A percentile compares a stretch with the other conserved stretches of the same genome.
phyloP scores from a whole-genome alignment of 2,888 invertebrate genomes.

The Nysson spinosus region DNA sequence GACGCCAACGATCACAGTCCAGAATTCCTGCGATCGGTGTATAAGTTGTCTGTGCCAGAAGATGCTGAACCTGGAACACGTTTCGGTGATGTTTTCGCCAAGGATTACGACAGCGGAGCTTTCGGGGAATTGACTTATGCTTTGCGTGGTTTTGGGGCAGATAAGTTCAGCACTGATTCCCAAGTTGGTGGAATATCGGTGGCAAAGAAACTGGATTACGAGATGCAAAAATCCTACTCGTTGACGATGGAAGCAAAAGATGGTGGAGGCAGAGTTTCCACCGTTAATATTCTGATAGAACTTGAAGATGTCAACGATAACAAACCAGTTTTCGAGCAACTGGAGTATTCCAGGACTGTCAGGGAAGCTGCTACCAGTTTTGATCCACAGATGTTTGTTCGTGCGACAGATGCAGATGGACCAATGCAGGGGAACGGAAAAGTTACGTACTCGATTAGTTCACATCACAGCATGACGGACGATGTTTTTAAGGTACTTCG shows the following conservation, averaged over 20 bases:
- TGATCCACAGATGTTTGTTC: conserved; percentile 88
- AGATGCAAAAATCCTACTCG: conserved; percentile 88
- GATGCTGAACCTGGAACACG: conserved; percentile 81
- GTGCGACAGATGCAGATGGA: conserved; percentile 88
- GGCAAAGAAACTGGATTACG: conserved; percentile 84
- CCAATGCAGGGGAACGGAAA: conserved; percentile 84
- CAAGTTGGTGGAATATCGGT: conserved; percentile 84
- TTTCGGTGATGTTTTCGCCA: conserved; percentile 84
- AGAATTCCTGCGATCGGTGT: conserved; percentile 82
- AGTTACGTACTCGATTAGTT: conserved; percentile 83
- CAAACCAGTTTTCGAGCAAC: conserved; percentile 84
- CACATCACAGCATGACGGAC: conserved; percentile 84
- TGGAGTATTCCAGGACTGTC: conserved; percentile 86
- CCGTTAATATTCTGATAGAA: conserved; percentile 85
- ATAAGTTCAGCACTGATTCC: conserved; percentile 85
- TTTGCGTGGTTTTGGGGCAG: conserved; percentile 88
- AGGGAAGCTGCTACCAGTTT: conserved; percentile 87
- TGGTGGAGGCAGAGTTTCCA: conserved; percentile 86
- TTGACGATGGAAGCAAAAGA: conserved; percentile 89
- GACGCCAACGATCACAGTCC: conserved; percentile 91
- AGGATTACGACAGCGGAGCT: conserved; percentile 85
- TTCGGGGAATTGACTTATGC: conserved; percentile 86
- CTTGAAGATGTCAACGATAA: conserved; percentile 89
- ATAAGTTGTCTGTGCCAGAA: conserved; percentile 84
- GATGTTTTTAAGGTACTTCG: conserved; percentile 75